These are phyloP conservation scores for Azorinus chamasolen DNA, from an alignment of 2,888 invertebrate species.

Conservation along the genomic window DNA sequence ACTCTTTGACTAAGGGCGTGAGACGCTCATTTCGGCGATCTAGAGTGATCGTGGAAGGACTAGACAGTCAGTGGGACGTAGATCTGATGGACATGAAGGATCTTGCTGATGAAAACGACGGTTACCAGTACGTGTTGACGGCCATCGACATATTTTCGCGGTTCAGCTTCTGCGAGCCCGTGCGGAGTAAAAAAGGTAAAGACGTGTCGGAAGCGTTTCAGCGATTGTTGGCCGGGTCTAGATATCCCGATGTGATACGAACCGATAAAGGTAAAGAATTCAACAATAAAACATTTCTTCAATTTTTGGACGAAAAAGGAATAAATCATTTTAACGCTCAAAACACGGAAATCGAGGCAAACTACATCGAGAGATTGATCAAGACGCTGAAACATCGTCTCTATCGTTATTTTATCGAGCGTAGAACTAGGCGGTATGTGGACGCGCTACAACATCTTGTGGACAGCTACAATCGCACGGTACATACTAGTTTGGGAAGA, in stretches of 20 bases:
- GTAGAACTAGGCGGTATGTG: slow-evolving; percentile 19
- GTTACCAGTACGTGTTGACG: slow-evolving; percentile 14
- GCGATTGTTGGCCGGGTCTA: neutral
- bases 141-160: slow-evolving; percentile 29
- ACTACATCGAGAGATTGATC: slow-evolving; percentile 37
- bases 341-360: slow-evolving; percentile 35
- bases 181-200: neutral
- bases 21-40: slow-evolving; percentile 10
- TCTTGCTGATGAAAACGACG: slow-evolving; percentile 22
- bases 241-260: slow-evolving; percentile 1
- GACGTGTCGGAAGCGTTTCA: neutral
- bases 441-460: slow-evolving; percentile 27
- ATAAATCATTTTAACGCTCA: slow-evolving; percentile 28
- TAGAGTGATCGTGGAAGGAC: slow-evolving; percentile 16
- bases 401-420: slow-evolving; percentile 30
- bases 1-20: slow-evolving; percentile 16
- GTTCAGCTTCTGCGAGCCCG: slow-evolving; percentile 2
- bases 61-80: slow-evolving; percentile 32
- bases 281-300: neutral
- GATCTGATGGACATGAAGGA: slow-evolving; percentile 24
- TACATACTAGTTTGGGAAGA: slow-evolving; percentile 28
- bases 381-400: slow-evolving; percentile 27
- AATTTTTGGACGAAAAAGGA: neutral
- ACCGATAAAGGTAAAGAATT: slow-evolving; percentile 13
- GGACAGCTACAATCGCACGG: slow-evolving; percentile 38